Base-by-base conservation (phyloP, 2,888 invertebrate genomes). In the Tetropium fuscum region DNA sequence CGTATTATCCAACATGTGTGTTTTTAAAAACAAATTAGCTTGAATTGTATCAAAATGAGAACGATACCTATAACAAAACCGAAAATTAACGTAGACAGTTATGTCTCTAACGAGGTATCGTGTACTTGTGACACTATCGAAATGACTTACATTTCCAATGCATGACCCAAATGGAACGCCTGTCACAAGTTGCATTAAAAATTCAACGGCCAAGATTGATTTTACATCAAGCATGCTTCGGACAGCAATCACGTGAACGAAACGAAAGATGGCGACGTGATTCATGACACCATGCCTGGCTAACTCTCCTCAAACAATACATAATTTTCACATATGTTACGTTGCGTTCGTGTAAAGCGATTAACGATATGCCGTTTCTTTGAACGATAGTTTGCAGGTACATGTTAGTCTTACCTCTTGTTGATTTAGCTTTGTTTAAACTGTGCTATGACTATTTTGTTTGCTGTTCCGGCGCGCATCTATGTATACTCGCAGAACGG, bases 201-300 rank as follows among this genome's bases (percentile, higher is more conserved):
- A 73, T 73, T 70, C 70, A 73, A 62, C 60, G 59, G 56, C 58
- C 63, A 66, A 71, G 66, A 73, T 73, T 72, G 72, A 73, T 73
- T 72, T 73, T 72, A 71, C 71, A 72, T 73, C 71, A 73, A 61
- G 65, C 45, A 38, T 38, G 51, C 51, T 15, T 27, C n/a, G 27
- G 25, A 53, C 44, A 32, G 54, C 47, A 48, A 34, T 54, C 48
- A 59, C 54, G 59, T 48, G 47, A 43, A 40, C 30, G 10, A 53
- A 43, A 40, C 30, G 10, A 53, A 59, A 59, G 48, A 59, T 59
- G 54, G 54, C 59, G 54, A 27, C 54, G 47, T 59, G 54, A 54
- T 54, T 59, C 59, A 59, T 53, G 38, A 27, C 51, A 34, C 51
- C 18, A 40, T 40, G 51, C 51, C 40, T 51, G 38, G 27, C 25